Evolutionary conservation across 2,888 invertebrate genomes (phyloP), one percentile per base, ranked within the genome.

Genomic region (Limnephilus lunatus): DNA sequence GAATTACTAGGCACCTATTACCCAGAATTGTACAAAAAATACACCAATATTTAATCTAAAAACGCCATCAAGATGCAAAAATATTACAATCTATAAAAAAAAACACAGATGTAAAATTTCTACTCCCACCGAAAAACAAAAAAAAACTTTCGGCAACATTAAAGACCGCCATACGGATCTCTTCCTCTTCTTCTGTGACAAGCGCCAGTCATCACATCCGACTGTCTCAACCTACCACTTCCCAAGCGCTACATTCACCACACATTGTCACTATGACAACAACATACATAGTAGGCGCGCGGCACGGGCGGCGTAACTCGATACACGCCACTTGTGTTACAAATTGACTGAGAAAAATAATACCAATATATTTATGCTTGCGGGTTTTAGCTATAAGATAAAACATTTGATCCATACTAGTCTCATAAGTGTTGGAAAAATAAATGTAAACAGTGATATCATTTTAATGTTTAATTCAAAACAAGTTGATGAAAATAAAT

Each of bases 191-290:
- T 35, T 5, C 81, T 14, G n/a, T 82, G 90, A 81, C 90, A 53
- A 91, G 91, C 88, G 81, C 91, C 91, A 91, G 81, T 91, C 87
- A 19, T 44, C 91, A 88, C 91, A 88, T 91, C 91, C 91, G 91
- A 91, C 91, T 82, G 80, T 86, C 35, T 80, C n/a, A 32, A n/a
- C 88, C 88, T 0, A 68, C 53, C 90, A 83, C 48, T 53, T 90
- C 32, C 35, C 85, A 68, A 85, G 39, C 30, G 48, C 25, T 15
- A n/a, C 31, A 30, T 81, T 19, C 48, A n/a, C 39, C 3, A 85
- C 32, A 85, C 5, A n/a, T 85, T 25, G 35, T 25, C 39, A 25
- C 35, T 85, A 35, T 85, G 31, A 31, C 82, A 82, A 82, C 82
- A 82, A 31, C 31, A 25, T 30, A 32, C 32, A 1, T 15, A 88